phyloP scores from a whole-genome alignment of 2,113 vertebrate species.

The Callithrix jacchus region DNA sequence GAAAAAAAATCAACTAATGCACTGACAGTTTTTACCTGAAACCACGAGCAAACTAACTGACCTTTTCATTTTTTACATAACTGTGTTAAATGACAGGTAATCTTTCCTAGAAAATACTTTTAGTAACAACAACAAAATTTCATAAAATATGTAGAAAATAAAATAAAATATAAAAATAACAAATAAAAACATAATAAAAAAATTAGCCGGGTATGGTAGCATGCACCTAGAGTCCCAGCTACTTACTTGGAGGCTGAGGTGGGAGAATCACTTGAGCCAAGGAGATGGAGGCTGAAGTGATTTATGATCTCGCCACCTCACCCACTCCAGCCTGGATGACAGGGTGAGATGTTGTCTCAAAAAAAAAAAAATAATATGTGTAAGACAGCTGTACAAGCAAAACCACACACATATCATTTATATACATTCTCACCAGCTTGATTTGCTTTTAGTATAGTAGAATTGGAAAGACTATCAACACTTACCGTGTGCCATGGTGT shows the following conservation, averaged over 20 bases:
- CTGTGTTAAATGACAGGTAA: neutral
- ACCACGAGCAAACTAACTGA: neutral
- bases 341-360: neutral
- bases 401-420: neutral
- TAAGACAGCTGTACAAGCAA: neutral
- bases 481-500: neutral
- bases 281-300: too few species aligned
- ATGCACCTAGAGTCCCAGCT: too few species aligned
- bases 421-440: neutral
- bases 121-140: neutral
- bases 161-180: constrained; percentile 17
- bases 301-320: too few species aligned
- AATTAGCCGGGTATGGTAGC: too few species aligned
- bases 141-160: neutral
- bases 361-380: neutral
- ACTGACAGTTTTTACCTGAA: neutral
- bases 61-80: constrained; percentile 26
- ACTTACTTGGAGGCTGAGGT: too few species aligned
- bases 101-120: neutral
- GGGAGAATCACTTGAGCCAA: too few species aligned
- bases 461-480: neutral
- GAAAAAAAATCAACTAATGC: neutral
- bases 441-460: neutral
- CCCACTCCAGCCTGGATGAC: too few species aligned
- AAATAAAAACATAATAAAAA: neutral